phyloP scores from a whole-genome alignment of 2,797 vertebrate species.

The Capromys pilorides region DNA sequence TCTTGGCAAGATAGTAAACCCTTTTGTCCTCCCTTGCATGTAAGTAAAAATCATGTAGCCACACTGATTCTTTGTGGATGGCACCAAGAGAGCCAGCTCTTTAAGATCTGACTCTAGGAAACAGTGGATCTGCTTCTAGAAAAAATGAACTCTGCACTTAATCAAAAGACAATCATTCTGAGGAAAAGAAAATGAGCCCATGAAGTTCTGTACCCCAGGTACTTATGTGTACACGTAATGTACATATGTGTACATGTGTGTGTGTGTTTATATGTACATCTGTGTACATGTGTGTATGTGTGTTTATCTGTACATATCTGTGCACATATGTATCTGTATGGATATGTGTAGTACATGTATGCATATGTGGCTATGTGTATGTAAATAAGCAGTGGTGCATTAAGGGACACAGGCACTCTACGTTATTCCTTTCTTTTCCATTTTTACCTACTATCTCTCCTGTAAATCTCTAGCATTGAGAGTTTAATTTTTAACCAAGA shows the following conservation, averaged over 20 bases:
- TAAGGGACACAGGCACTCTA: neutral
- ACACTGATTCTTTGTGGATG: neutral
- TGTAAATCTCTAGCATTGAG: constrained; percentile 20
- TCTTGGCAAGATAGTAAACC: neutral
- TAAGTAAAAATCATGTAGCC: neutral
- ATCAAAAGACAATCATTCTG: constrained; percentile 2
- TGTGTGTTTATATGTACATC: neutral
- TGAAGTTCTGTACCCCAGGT: neutral
- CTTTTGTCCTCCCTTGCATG: neutral
- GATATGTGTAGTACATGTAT: neutral
- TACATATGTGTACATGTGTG: neutral
- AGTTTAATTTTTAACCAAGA: constrained; percentile 34
- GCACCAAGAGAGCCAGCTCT: neutral
- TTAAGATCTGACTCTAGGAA: neutral
- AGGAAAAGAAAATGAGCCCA: neutral
- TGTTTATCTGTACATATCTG: too few relatives aligned
- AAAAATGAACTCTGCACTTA: neutral
- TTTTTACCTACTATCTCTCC: neutral
- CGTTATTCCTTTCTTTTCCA: constrained; percentile 10
- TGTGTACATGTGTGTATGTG: neutral
- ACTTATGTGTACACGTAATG: too few relatives aligned
- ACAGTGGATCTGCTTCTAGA: too few relatives aligned
- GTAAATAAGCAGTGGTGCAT: neutral
- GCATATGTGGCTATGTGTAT: too few relatives aligned
- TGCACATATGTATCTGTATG: neutral